Base-by-base conservation (phyloP, 2,888 invertebrate species). In the Leuctra nigra region DNA sequence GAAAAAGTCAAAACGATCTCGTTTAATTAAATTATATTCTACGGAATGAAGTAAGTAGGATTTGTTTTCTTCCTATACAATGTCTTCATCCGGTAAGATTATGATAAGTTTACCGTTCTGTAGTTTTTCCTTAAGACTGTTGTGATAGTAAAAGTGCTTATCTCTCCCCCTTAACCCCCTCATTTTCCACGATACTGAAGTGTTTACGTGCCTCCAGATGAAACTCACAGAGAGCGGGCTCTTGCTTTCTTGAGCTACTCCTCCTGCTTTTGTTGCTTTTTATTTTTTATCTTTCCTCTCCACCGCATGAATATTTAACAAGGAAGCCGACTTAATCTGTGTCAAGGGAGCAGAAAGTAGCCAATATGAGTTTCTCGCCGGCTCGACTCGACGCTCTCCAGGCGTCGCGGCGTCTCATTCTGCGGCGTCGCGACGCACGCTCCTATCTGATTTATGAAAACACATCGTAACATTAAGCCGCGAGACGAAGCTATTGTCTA, bases 281-380 rank as follows among this genome's bases (percentile, higher is more conserved):
- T 55, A 55, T 58, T 72, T 72, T 72, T 75, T 76, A 75, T 77
- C 76, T 76, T 77, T 75, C 76, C 76, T 72, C 69, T 73, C 69
- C 68, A 61, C 67, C 72, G 71, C 74, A 77, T 77, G 77, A 77
- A 77, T 77, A 77, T 77, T 77, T 77, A 77, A 77, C 74, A 72
- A 68, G 68, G 71, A 70, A 72, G 73, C 72, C 69, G 72, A 72
- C 77, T 77, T 77, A 77, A 77, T 77, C 77, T 77, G 76, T 75
- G 76, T 73, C 75, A 70, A 68, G 77, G 77, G 77, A 77, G 48
- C 52, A 50, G 66, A 67, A 69, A 70, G 69, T 72, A 68, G 71
- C 72, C 72, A 70, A 72, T 72, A 72, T 72, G 72, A 71, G 70
- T 71, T 72, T 66, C 65, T 47, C 41, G 50, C 41, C 35, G 53